Conservation (phyloP, 2,888 invertebrate species). For the Gasteruption jaculator region DNA sequence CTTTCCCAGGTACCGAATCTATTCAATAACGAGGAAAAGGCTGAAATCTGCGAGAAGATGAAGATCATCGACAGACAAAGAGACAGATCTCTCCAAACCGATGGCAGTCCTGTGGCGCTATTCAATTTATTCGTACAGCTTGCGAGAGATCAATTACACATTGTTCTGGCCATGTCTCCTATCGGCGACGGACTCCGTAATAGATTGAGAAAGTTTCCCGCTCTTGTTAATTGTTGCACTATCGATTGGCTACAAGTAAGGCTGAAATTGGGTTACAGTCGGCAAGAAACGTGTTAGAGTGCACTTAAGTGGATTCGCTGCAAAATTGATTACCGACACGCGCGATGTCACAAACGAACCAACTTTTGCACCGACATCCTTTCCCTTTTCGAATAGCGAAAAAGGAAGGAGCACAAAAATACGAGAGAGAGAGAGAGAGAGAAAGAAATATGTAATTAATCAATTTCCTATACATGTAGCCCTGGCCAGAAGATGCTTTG, state of each 20-base stretch:
- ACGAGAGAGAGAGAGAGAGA: no score
- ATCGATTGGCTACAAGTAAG: slow-evolving; percentile 89
- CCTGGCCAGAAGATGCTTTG: slow-evolving; percentile 92
- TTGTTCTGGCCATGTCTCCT: slow-evolving; percentile 85
- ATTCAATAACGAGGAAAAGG: slow-evolving; percentile 78
- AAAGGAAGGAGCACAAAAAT: no score
- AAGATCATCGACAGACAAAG: slow-evolving; percentile 81
- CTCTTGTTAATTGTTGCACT: slow-evolving; percentile 91
- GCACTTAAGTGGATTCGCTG: no score
- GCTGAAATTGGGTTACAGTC: no score
- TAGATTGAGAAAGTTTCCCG: slow-evolving; percentile 84
- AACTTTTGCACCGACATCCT: no score
- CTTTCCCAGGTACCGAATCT: slow-evolving; percentile 69
- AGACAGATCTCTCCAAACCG: slow-evolving; percentile 83
- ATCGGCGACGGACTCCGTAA: slow-evolving; percentile 82
- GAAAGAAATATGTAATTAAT: no score
- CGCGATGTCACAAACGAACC: no score
- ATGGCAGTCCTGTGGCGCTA: slow-evolving; percentile 84
- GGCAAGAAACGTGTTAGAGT: no score
- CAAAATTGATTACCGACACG: no score
- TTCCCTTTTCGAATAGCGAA: no score
- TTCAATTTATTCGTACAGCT: slow-evolving; percentile 88
- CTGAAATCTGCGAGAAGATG: slow-evolving; percentile 92
- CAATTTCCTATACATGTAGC: no score
- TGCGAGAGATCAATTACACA: slow-evolving; percentile 84